phyloP scores from a whole-genome alignment of 2,113 vertebrate genomes.

The Columba janthina region DNA sequence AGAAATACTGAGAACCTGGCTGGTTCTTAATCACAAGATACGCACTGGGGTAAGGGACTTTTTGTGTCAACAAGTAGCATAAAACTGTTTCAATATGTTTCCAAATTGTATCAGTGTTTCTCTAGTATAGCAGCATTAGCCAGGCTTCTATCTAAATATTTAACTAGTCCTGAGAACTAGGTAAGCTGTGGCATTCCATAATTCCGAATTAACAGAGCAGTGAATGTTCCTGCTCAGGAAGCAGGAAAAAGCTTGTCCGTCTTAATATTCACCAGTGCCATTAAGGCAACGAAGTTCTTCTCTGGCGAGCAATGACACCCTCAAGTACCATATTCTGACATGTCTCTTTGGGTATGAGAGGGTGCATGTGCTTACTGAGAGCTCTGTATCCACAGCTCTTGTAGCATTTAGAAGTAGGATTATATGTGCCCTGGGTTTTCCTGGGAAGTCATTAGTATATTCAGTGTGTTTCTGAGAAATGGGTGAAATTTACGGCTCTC shows the following conservation, averaged over 20 bases:
- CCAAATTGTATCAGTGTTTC: background rate
- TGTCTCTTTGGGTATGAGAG: background rate
- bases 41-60: background rate
- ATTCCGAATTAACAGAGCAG: background rate
- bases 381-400: background rate
- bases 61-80: background rate
- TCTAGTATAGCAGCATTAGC: background rate
- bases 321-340: background rate
- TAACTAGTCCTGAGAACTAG: background rate
- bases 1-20: background rate
- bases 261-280: background rate
- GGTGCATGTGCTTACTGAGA: background rate
- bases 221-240: background rate
- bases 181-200: background rate
- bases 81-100: background rate
- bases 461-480: background rate
- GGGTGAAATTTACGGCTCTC: background rate
- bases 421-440: background rate
- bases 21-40: background rate
- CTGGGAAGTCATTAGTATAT: background rate
- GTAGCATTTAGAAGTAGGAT: background rate
- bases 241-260: background rate
- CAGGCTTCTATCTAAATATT: background rate
- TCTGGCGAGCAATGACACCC: rapidly evolving
- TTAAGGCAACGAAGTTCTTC: background rate